A percentile compares a stretch with the other conserved stretches of the same genome.
phyloP scores from a whole-genome alignment of 2,888 invertebrate species.

The Synergus itoensis region DNA sequence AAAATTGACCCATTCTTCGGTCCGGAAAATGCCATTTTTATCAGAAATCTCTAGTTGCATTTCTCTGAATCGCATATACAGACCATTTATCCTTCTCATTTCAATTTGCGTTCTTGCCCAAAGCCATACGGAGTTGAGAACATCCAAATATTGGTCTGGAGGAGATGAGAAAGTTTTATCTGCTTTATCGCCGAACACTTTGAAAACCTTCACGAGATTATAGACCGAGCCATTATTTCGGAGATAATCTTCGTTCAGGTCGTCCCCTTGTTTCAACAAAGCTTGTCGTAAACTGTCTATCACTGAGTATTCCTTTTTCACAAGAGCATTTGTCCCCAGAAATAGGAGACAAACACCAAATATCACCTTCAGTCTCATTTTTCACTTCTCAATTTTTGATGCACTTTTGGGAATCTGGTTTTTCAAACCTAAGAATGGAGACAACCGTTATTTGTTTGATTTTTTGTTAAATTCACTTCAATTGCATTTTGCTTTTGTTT shows the following conservation, averaged over 20 bases:
- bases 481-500: neutral
- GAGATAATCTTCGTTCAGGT: slow-evolving; percentile 79
- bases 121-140: slow-evolving; percentile 79
- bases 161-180: slow-evolving; percentile 69
- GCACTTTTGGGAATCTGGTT: neutral
- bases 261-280: slow-evolving; percentile 81
- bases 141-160: slow-evolving; percentile 59
- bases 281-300: slow-evolving; percentile 83
- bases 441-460: neutral
- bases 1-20: slow-evolving; percentile 82
- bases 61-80: slow-evolving; percentile 84
- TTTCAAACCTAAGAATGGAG: slow-evolving; percentile 6
- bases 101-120: slow-evolving; percentile 84
- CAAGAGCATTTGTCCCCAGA: slow-evolving; percentile 43
- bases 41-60: slow-evolving; percentile 78
- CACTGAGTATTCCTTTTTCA: slow-evolving; percentile 65
- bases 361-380: slow-evolving; percentile 24
- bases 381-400: slow-evolving; percentile 4
- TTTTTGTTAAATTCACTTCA: neutral
- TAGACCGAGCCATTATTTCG: slow-evolving; percentile 78
- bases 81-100: slow-evolving; percentile 82
- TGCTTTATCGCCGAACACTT: slow-evolving; percentile 80
- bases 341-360: slow-evolving; percentile 27
- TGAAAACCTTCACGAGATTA: slow-evolving; percentile 81
- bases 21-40: slow-evolving; percentile 73